These are phyloP conservation scores for Lycophotia porphyrea DNA, from an alignment of 2,888 invertebrate species.

Conservation along the genomic window DNA sequence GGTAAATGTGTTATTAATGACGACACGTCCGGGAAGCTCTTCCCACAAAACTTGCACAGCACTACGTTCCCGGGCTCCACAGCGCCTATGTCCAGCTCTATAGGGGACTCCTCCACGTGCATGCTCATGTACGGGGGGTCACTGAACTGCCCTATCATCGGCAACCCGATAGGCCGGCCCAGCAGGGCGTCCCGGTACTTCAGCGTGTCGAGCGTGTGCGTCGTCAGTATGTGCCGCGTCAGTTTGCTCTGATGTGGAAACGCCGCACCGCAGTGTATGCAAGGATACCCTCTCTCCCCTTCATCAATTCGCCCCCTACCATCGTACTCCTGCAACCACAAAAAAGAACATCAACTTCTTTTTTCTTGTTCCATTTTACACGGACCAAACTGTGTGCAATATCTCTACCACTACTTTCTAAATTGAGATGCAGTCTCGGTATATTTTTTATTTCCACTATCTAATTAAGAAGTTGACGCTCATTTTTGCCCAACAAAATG, in stretches of 20 bases:
- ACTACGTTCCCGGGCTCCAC: constrained; percentile 94
- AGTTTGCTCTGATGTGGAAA: constrained; percentile 97
- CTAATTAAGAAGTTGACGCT: constrained; percentile 95
- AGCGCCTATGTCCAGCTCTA: constrained; percentile 90
- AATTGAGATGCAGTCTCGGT: constrained; percentile 89
- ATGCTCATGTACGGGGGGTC: constrained; percentile 86
- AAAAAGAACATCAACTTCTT: constrained; percentile 97
- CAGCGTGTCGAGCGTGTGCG: constrained; percentile 96
- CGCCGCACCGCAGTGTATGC: constrained; percentile 97
- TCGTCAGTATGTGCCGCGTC: constrained; percentile 96
- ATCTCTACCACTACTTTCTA: constrained; percentile 89
- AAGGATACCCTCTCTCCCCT: constrained; percentile 92
- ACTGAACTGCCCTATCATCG: constrained; percentile 87
- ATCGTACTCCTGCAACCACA: constrained; percentile 97
- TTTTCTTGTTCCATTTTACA: constrained; percentile 88
- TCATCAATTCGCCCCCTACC: constrained; percentile 89
- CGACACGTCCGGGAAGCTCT: constrained; percentile 97
- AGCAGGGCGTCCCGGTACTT: constrained; percentile 94
- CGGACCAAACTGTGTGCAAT: constrained; percentile 87
- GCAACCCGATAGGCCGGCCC: constrained; percentile 83
- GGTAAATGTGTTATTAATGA: constrained; percentile 96
- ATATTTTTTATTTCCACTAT: constrained; percentile 85
- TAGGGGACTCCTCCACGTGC: constrained; percentile 91
- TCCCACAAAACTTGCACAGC: constrained; percentile 97
- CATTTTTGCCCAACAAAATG: constrained; percentile 93